phyloP scores from a whole-genome alignment of 2,888 invertebrate species.

The Ditula angustiorana region DNA sequence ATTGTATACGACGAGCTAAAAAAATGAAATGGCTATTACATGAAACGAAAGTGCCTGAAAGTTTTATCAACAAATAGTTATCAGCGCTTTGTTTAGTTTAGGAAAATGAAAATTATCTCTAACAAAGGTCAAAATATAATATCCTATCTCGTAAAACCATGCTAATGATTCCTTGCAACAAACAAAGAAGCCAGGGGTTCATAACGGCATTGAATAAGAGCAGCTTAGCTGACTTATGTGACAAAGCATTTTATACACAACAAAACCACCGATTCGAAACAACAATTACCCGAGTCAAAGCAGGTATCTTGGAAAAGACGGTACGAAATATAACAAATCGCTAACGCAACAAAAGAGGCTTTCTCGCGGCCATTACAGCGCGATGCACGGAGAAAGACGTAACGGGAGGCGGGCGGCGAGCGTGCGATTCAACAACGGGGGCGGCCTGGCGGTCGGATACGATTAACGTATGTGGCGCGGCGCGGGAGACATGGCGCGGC shows the following conservation, averaged over 20 bases:
- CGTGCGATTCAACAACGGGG: constrained; percentile 34
- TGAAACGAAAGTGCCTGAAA: too few relatives aligned
- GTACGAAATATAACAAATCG: constrained; percentile 82
- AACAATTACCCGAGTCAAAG: constrained; percentile 84
- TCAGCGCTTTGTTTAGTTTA: too few relatives aligned
- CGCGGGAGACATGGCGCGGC: constrained; percentile 53
- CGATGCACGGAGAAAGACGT: constrained; percentile 64
- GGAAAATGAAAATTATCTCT: too few relatives aligned
- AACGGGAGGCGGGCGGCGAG: constrained; percentile 41
- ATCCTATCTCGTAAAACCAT: constrained; percentile 43
- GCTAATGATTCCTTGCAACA: constrained; percentile 70
- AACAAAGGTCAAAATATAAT: constrained; percentile 30
- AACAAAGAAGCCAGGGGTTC: constrained; percentile 68
- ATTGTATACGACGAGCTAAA: too few relatives aligned
- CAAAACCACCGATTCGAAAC: constrained; percentile 80
- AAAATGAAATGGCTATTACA: too few relatives aligned
- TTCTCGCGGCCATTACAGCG: constrained; percentile 82
- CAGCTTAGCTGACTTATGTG: constrained; percentile 78
- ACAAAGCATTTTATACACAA: constrained; percentile 82
- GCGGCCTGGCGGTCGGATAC: constrained; percentile 58
- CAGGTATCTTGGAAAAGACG: constrained; percentile 77
- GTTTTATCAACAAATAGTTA: too few relatives aligned
- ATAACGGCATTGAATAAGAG: constrained; percentile 59
- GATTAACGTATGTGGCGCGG: constrained; percentile 77
- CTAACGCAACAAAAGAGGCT: constrained; percentile 82